Base-by-base conservation (phyloP, 1,140 invertebrate genomes). In the Cyphomyrmex costatus region DNA sequence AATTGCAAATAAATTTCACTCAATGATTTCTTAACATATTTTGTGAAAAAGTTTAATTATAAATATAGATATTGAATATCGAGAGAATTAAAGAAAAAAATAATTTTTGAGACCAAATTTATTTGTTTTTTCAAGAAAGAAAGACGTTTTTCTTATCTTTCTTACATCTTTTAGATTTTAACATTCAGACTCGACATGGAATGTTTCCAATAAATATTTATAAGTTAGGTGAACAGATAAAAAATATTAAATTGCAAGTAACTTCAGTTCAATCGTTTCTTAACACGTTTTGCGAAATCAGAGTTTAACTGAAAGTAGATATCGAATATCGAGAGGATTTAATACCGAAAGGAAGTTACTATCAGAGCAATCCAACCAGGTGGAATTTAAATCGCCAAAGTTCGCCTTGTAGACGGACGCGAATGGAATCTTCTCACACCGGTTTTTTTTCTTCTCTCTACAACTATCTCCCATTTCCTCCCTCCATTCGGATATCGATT, bases 351-450 rank as follows among this genome's bases (percentile, higher is more conserved):
- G 53, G 66, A 73, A 74, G 53, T 83, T 83, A 58, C 53, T 74
- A 46, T 53, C 68, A 19, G 53, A 60, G 24, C 53, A 83, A 60
- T 83, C 24, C 53, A 42, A 83, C 51, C 36, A 82, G 66, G 51
- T 73, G 68, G 66, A 83, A 83, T 74, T 83, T 83, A 83, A 83
- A 83, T 83, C 79, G 53, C 53, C 79, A 74, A 83, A 83, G 79
- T 83, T 83, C 68, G 49, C n/a, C 68, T 60, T 14, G 42, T 74
- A 60, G 33, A 71, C 36, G 36, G 14, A 33, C 53, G 49, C 49
- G 63, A 65, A 85, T 71, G 36, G 33, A 87, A 77, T 76, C 19
- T 56, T 73, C 53, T 61, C 16, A 3, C 27, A 10, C n/a, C 19
- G 14, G 8, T n/a, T 14, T 27, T 56, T 53, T 79, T 66, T n/a